Evolutionary conservation across 1,140 invertebrate species (phyloP), one percentile per base, ranked within the genome.

Genomic region (Aphaenogaster rudis): DNA sequence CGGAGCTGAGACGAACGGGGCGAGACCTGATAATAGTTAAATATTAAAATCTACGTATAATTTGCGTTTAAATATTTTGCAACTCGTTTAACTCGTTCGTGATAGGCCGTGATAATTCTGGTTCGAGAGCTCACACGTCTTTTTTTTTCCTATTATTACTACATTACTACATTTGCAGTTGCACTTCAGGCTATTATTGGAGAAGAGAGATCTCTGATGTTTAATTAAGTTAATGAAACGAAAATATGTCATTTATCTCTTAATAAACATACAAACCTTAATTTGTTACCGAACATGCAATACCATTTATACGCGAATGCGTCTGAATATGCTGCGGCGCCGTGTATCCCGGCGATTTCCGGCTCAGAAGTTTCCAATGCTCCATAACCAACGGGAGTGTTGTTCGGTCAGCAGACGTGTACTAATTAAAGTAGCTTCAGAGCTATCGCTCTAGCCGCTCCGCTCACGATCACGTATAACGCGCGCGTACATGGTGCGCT

Each of bases 401-500:
- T 82, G 80, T 74, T 82, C 67, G 67, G 39, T 42, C 67, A 45
- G 54, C 54, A 61, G 80, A 72, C 80, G 57, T 61, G 80, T 66
- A 48, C 67, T 82, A 82, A 82, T 82, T 82, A 82, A 82, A 82
- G 80, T 82, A 59, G 39, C 80, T 72, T 82, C 61, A 74, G 42
- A 74, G 66, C 66, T 48, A 80, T 82, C 66, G 67, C 52, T 61
- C 33, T 39, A 52, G 36, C 33, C 42, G 48, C 48, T 69, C 15
- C 42, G 52, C 67, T 82, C 42, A 48, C 42, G 54, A 82, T 42
- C 80, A 48, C n/a, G 21, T 81, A 81, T 45, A 82, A 69, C 36
- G 63, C 36, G 17, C 33, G n/a, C 52, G 42, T 74, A 82, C 52
- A 61, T 45, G 42, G 52, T 45, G 15, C 80, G 33, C 21, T 69